These are phyloP conservation scores for Neopelma chrysocephalum DNA, from an alignment of 2,797 vertebrate genomes.

Conservation along the genomic window DNA sequence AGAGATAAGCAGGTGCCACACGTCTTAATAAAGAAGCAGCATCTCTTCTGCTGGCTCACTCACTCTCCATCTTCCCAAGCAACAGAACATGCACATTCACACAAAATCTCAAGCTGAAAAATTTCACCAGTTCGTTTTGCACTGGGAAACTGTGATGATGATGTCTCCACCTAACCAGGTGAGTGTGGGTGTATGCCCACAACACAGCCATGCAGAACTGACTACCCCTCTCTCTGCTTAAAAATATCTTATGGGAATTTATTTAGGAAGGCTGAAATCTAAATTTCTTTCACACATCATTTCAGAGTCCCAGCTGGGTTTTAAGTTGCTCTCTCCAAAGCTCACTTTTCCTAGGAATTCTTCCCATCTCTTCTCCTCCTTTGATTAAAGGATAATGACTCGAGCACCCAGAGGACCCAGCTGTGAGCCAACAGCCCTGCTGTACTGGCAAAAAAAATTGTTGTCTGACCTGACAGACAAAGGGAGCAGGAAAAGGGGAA, in stretches of 20 bases:
- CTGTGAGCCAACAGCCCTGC: background rate
- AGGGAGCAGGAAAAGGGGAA: background rate
- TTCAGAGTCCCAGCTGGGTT: background rate
- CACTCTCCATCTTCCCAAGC: background rate
- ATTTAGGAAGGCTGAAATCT: background rate
- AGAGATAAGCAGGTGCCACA: background rate
- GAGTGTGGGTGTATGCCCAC: background rate
- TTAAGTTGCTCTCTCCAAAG: background rate
- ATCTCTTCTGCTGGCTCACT: background rate
- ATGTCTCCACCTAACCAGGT: background rate
- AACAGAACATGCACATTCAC: background rate
- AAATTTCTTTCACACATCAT: background rate
- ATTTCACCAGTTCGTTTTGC: background rate
- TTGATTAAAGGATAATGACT: background rate
- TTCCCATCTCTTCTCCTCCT: background rate
- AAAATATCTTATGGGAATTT: background rate
- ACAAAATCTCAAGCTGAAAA: background rate
- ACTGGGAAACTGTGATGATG: background rate
- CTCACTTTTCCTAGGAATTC: background rate
- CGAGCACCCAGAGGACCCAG: background rate
- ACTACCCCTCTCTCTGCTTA: background rate
- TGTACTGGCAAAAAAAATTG: background rate
- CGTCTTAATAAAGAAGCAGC: background rate
- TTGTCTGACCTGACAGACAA: background rate
- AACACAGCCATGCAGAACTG: background rate